Evolutionary conservation across 1,140 invertebrate species (phyloP).

Genomic region (Teleogryllus occipitalis): DNA sequence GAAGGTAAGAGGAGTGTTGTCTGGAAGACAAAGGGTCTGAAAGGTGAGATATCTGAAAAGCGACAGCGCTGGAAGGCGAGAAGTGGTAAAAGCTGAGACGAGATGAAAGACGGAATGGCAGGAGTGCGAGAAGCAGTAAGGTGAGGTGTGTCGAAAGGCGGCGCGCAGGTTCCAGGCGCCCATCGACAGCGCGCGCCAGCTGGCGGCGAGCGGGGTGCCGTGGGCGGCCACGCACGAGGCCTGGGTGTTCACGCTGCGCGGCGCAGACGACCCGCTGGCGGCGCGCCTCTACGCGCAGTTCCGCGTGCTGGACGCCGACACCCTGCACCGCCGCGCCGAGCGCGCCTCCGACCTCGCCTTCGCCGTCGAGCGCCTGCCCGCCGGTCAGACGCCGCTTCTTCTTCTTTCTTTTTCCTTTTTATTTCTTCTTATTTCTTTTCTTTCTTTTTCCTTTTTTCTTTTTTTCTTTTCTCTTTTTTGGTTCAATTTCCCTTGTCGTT

Average conservation of each 20-base stretch:
- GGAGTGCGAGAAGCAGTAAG: not conserved
- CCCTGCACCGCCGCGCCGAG: not conserved
- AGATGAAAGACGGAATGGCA: not conserved
- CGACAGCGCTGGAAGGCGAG: no score
- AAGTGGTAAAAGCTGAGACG: no score
- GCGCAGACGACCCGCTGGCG: constrained; percentile 31
- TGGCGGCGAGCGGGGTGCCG: constrained; percentile 39
- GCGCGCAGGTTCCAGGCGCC: constrained; percentile 34
- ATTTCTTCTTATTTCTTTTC: no score
- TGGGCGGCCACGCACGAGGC: constrained; percentile 49
- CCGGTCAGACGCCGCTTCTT: constrained; percentile 30
- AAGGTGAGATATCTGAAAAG: no score
- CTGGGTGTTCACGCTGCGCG: constrained; percentile 44
- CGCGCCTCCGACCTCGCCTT: constrained; percentile 38
- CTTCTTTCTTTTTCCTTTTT: no score
- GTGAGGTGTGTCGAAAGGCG: not conserved
- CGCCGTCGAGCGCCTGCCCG: constrained; percentile 43
- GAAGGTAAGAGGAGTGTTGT: no score
- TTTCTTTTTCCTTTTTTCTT: no score
- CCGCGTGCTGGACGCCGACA: not conserved
- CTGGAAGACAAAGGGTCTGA: no score
- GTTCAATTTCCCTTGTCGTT: no score
- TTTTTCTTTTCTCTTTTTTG: no score
- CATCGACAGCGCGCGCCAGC: constrained; percentile 42
- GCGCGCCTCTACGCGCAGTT: not conserved